These are phyloP conservation scores for Astreopora myriophthalma DNA, from an alignment of 64 coral and sea anemone species.

Conservation along the genomic window DNA sequence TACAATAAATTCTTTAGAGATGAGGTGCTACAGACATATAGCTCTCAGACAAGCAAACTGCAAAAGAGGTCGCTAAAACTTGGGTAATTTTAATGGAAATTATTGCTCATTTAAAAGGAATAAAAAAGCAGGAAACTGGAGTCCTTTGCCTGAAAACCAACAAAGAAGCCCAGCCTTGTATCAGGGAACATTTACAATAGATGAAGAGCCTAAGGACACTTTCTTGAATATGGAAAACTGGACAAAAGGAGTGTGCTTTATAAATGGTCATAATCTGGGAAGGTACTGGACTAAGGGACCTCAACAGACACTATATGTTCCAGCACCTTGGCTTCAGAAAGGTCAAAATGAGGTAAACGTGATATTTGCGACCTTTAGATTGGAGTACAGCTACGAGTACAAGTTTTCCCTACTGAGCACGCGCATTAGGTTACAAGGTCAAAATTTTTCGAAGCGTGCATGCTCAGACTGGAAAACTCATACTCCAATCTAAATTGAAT, in stretches of 20 bases:
- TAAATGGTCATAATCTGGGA: constrained; percentile 90
- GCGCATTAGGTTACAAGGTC: not conserved
- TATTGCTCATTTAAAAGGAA: constrained; percentile 24
- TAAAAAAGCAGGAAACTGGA: constrained; percentile 50
- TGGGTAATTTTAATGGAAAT: no score
- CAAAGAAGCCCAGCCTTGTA: constrained; percentile 47
- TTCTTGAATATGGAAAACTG: constrained; percentile 74
- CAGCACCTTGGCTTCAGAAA: constrained; percentile 68
- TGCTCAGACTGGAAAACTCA: no score
- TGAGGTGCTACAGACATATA: no score
- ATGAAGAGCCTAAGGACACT: constrained; percentile 74
- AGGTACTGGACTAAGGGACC: constrained; percentile 89
- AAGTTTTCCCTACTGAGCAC: no score
- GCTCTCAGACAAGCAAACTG: no score
- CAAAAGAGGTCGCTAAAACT: no score
- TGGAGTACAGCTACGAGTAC: not conserved
- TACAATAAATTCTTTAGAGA: no score
- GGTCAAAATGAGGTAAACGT: constrained; percentile 72
- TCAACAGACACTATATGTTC: constrained; percentile 81
- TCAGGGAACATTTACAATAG: constrained; percentile 47
- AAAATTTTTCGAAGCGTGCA: not conserved
- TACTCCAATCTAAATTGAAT: no score
- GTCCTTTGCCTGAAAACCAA: not conserved
- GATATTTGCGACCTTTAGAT: not conserved
- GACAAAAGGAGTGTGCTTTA: constrained; percentile 84